These are phyloP conservation scores for Montipora efflorescens DNA, from an alignment of 64 coral and sea anemone species.

Conservation along the genomic window DNA sequence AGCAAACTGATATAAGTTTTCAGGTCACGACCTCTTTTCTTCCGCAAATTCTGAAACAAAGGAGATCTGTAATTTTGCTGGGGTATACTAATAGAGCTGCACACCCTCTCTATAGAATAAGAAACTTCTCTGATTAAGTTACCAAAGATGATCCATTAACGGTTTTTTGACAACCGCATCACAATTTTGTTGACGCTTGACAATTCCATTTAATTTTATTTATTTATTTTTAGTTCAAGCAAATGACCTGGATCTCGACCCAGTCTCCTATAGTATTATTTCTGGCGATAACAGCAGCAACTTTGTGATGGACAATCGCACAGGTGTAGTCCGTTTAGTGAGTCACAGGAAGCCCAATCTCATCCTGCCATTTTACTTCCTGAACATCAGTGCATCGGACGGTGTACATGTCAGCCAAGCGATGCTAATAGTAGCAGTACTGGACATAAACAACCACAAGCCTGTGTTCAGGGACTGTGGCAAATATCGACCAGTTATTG, in stretches of 20 bases:
- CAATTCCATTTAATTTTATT: not conserved
- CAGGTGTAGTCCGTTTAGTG: conserved; percentile 80
- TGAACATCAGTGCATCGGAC: conserved; percentile 94
- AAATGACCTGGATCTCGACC: conserved; percentile 75
- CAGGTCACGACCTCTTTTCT: too few relatives aligned
- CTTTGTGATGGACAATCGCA: conserved; percentile 89
- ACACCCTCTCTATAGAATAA: too few relatives aligned
- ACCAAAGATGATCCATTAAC: too few relatives aligned
- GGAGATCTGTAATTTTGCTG: too few relatives aligned
- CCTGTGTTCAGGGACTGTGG: conserved; percentile 92
- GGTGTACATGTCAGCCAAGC: conserved; percentile 76
- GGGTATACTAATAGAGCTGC: too few relatives aligned
- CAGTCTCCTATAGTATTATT: conserved; percentile 86
- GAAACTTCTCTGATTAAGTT: too few relatives aligned
- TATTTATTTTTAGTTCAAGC: conserved; percentile 76
- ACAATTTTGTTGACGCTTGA: not conserved
- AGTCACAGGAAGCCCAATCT: conserved; percentile 54
- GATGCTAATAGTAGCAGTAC: conserved; percentile 72
- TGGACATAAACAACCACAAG: conserved; percentile 93
- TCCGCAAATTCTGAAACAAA: too few relatives aligned
- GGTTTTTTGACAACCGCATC: too few relatives aligned
- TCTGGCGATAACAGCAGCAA: conserved; percentile 84
- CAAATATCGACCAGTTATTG: conserved; percentile 72
- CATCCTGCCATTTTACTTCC: conserved; percentile 66
- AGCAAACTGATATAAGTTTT: too few relatives aligned